Evolutionary conservation across 1,140 invertebrate genomes (phyloP).

Genomic region (Diachasmimorpha longicaudata): DNA sequence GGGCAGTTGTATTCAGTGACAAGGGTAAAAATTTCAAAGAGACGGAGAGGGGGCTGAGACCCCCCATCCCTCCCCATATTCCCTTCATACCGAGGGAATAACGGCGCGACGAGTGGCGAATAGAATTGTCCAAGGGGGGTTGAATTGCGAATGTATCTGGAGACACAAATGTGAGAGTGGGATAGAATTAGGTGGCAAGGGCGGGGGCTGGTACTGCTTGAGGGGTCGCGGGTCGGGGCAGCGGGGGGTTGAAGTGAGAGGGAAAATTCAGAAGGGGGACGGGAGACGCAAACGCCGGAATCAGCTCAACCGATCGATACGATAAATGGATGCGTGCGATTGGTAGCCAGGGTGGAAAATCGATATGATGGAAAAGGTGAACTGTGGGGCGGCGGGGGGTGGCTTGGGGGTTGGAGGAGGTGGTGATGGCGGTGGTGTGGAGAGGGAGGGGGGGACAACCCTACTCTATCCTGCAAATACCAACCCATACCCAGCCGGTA

Average conservation of each 20-base stretch:
- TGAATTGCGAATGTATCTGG: background rate
- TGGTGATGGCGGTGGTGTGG: too few species aligned
- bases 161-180: background rate
- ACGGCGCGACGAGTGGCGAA: too few species aligned
- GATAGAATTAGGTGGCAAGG: too few species aligned
- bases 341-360: conserved; percentile 53
- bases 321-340: conserved; percentile 65
- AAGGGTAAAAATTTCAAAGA: too few species aligned
- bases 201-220: too few species aligned
- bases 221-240: background rate
- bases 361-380: conserved; percentile 39
- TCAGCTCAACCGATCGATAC: conserved; percentile 61
- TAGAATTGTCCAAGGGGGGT: background rate
- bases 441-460: conserved; percentile 53
- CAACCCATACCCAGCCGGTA: conserved; percentile 31
- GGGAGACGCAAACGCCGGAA: conserved; percentile 56
- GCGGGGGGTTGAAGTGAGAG: conserved; percentile 6
- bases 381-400: conserved; percentile 47
- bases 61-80: too few species aligned
- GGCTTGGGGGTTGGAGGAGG: too few species aligned
- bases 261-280: conserved; percentile 1
- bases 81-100: too few species aligned
- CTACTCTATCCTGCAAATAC: conserved; percentile 37
- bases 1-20: too few species aligned
- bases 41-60: too few species aligned